Evolutionary conservation across 2,888 invertebrate species (phyloP), one percentile per base, ranked within the genome.

Genomic region (Caenorhabditis sinica): DNA sequence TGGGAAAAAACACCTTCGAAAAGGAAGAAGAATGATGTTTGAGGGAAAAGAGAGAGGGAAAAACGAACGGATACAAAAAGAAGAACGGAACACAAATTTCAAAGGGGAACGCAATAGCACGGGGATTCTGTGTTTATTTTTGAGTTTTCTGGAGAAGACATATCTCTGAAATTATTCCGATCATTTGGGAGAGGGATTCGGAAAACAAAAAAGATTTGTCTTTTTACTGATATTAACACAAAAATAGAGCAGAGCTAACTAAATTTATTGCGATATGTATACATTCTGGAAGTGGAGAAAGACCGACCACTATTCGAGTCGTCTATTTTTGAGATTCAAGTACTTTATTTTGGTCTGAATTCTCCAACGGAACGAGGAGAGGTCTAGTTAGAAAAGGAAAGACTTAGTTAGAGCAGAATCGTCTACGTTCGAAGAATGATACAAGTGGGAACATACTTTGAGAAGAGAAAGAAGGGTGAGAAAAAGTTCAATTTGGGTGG

Each of bases 61-160:
- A 11, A 68, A 53, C 33, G 51, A 68, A 71, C 71, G 40, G 71
- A 71, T 53, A 53, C 69, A 66, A 66, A 66, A 66, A 9, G 17
- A n/a, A 49, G 20, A 49, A 63, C 40, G 56, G 56, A 56, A 40
- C 30, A 49, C 25, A 30, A 25, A 28, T 45, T 49, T 66, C 30
- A 20, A 17, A 20, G 56, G 28, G 15, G n/a, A n/a, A n/a, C n/a
- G n/a, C n/a, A n/a, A n/a, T 11, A 28, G 15, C 56, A 56, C 28
- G 15, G 56, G 8, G 20, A 49, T 49, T 61, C 33, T 61, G 20
- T 20, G 36, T 36, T 28, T 61, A 61, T 63, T 45, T 63, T 63
- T 43, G 63, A 63, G 63, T 43, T 63, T 63, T 28, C 28, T 28
- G 28, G 56, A 9, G 49, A 20, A 20, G 20, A 20, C 8, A 49